phyloP scores from a whole-genome alignment of 2,888 invertebrate genomes.

The Drosophila fulvimacula region DNA sequence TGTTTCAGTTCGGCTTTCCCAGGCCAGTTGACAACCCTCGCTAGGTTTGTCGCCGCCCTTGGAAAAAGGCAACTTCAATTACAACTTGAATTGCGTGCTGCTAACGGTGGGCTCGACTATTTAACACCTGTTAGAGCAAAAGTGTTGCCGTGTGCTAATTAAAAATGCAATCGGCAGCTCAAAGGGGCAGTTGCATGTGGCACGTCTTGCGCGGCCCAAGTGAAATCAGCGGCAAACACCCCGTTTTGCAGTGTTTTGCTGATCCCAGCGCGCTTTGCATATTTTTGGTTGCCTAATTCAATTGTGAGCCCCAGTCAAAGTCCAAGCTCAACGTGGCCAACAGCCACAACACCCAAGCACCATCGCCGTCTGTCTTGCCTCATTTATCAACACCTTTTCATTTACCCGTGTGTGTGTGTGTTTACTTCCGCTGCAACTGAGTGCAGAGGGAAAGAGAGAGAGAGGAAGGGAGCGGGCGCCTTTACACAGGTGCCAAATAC shows the following conservation, averaged over 20 bases:
- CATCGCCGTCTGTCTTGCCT: conserved; percentile 34
- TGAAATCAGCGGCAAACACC: conserved; percentile 44
- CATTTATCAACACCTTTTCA: conserved; percentile 77
- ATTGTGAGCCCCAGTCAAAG: conserved; percentile 54
- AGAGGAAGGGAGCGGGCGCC: conserved; percentile 11
- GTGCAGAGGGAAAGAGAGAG: conserved; percentile 8
- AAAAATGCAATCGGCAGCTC: conserved; percentile 62
- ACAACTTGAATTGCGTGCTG: conserved; percentile 59
- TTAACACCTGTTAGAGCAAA: conserved; percentile 78
- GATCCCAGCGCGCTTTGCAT: conserved; percentile 63
- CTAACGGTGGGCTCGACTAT: conserved; percentile 50
- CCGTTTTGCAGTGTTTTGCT: conserved; percentile 57
- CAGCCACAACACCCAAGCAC: conserved; percentile 6
- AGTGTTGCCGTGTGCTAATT: conserved; percentile 65
- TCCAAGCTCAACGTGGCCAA: conserved; percentile 24
- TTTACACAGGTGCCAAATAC: conserved; percentile 73
- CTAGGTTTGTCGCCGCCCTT: conserved; percentile 27
- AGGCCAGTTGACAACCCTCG: conserved; percentile 18
- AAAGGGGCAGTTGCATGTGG: conserved; percentile 56
- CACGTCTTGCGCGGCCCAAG: conserved; percentile 23
- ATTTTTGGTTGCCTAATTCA: conserved; percentile 72
- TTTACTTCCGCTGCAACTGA: conserved; percentile 57
- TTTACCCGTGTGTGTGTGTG: conserved; percentile 24
- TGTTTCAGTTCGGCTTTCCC: conserved; percentile 13
- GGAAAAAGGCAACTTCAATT: conserved; percentile 28